Conservation (phyloP, 1,140 invertebrate species). For the Papilio machaon region DNA sequence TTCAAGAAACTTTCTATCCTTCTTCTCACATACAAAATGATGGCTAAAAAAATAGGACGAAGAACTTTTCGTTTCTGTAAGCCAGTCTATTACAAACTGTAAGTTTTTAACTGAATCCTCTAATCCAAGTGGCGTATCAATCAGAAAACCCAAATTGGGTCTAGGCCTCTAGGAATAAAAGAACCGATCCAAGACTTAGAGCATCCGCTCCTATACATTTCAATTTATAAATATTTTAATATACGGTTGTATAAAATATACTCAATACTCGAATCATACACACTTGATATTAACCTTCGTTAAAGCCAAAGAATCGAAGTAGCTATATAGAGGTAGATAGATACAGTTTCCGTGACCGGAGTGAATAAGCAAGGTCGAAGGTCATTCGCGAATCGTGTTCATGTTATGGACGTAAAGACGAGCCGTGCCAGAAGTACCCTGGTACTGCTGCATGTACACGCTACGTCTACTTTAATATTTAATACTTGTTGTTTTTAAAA, state of each 20-base stretch:
- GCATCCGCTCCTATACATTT: not conserved
- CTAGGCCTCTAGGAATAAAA: not conserved
- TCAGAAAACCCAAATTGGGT: not conserved
- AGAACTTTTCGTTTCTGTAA: not conserved
- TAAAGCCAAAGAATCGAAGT: not conserved
- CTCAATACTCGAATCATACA: not conserved
- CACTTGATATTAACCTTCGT: not conserved
- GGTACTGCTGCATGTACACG: constrained; percentile 41
- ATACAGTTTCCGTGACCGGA: constrained; percentile 42
- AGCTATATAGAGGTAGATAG: not conserved
- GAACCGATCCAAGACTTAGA: not conserved
- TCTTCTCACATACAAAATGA: not conserved
- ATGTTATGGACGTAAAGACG: constrained; percentile 42
- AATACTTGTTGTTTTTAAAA: not conserved
- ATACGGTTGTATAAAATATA: not conserved
- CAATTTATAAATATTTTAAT: not conserved
- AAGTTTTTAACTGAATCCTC: not conserved
- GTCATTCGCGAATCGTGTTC: constrained; percentile 46
- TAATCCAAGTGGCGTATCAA: not conserved
- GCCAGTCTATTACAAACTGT: not conserved
- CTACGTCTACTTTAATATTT: constrained; percentile 10
- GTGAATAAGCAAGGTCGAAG: constrained; percentile 57
- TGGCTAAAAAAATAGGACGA: not conserved
- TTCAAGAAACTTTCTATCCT: not conserved
- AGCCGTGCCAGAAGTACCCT: constrained; percentile 43